These are phyloP conservation scores for Tachysurus fulvidraco DNA, from an alignment of 2,113 vertebrate genomes.

Conservation along the genomic window DNA sequence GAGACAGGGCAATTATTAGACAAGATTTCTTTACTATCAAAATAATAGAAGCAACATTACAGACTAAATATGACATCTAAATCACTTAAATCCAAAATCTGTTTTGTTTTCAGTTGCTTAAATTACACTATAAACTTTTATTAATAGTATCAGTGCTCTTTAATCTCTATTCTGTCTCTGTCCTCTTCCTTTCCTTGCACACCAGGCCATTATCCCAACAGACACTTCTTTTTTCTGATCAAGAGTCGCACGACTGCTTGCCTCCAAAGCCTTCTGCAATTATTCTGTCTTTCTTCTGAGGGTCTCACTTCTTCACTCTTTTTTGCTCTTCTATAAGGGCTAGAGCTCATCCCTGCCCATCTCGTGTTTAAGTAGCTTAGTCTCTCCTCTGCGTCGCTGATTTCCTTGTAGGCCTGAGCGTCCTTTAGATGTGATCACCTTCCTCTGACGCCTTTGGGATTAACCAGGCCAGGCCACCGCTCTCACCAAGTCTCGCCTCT, in stretches of 20 bases:
- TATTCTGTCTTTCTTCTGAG: conserved; percentile 31
- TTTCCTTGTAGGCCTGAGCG: conserved; percentile 93
- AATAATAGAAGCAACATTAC: neutral
- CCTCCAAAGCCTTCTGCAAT: conserved; percentile 51
- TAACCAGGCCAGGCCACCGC: conserved; percentile 85
- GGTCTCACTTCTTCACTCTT: conserved; percentile 18
- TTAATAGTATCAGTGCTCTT: conserved; percentile 37
- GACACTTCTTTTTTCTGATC: conserved; percentile 80
- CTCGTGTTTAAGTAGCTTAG: conserved; percentile 98
- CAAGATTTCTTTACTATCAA: neutral
- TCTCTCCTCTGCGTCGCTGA: conserved; percentile 86
- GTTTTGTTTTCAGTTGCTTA: conserved; percentile 42
- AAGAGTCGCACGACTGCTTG: conserved; percentile 73
- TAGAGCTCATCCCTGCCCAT: conserved; percentile 84
- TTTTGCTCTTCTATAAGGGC: conserved; percentile 81
- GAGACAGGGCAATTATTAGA: neutral
- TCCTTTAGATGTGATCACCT: conserved; percentile 98
- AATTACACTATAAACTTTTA: conserved; percentile 44
- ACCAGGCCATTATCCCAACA: conserved; percentile 78
- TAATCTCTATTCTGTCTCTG: neutral
- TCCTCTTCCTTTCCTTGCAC: conserved; percentile 63
- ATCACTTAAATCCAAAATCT: conserved; percentile 52
- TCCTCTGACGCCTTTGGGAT: conserved; percentile 95
- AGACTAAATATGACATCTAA: conserved; percentile 39
- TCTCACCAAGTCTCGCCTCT: conserved; percentile 75